Evolutionary conservation across 2,113 vertebrate species (phyloP), one percentile per base, ranked within the genome.

Genomic region (Platichthys flesus): DNA sequence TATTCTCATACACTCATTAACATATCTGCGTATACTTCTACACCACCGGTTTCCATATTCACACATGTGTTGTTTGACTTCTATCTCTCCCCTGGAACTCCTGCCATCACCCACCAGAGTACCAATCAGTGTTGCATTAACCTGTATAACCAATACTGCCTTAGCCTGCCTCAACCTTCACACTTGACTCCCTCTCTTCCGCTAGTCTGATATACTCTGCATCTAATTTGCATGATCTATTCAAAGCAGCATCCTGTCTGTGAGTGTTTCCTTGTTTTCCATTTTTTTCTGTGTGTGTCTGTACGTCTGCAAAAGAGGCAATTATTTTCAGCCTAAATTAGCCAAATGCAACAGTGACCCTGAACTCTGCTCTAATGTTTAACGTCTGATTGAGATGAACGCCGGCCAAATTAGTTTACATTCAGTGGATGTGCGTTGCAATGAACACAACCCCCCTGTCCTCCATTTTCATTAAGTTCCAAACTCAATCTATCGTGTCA

Each of bases 161-260:
- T 55, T 26, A 49, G 70, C n/a, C 54, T 71, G 57, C 51, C 76
- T 71, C 58, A 69, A 42, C 74, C 51, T 63, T 78, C 58, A 60
- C 55, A 75, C 71, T 67, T 40, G 56, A 79, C 47, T 78, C 68
- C 21, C 49, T 71, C 52, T 62, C 59, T 58, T 73, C 16, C 71
- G 28, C 35, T 73, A 23, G 65, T 13, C 65, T 57, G 6, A 59
- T 23, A 76, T 28, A 56, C 47, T 67, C 56, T 74, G 72, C 62
- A 67, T 58, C 49, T 21, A 21, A 72, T 86, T 74, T 85, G 52
- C 64, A 81, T 90, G 79, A 84, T 82, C 31, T 78, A 83, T 83
- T 85, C 59, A 75, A 75, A 84, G 72, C 66, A 71, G 45, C 73
- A 80, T 54, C 70, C 71, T 24, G 35, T 64, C 26, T 57, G 62